Evolutionary conservation across 1,140 invertebrate species (phyloP).

Genomic region (Aplysia californica): DNA sequence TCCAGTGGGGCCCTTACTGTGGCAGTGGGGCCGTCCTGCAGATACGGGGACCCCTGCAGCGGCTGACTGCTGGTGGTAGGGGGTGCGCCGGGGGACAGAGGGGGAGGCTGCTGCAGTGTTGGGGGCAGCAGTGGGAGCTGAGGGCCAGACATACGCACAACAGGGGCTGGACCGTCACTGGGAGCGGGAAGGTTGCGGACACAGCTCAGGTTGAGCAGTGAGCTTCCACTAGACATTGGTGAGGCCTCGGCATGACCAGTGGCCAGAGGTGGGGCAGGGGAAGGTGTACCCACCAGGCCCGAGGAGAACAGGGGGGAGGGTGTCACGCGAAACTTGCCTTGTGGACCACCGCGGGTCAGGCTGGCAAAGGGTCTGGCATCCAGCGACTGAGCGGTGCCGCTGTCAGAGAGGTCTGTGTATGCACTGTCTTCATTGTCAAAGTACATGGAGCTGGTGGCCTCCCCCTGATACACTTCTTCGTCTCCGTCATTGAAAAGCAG

Average conservation of each 20-base stretch:
- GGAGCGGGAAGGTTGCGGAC: not conserved
- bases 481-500: slow-evolving; percentile 62
- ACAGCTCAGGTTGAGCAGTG: not conserved
- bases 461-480: slow-evolving; percentile 71
- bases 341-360: slow-evolving; percentile 42
- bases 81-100: not conserved
- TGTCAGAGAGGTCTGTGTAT: slow-evolving; percentile 75
- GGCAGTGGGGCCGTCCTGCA: no score
- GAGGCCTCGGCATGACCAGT: not conserved
- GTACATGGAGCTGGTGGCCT: slow-evolving; percentile 76
- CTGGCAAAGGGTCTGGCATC: slow-evolving; percentile 31
- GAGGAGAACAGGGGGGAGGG: not conserved
- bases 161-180: not conserved
- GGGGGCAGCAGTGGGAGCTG: no score
- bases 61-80: not conserved
- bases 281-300: slow-evolving; percentile 1
- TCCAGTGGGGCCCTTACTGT: no score
- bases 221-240: not conserved
- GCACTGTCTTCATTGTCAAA: slow-evolving; percentile 72
- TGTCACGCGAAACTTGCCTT: slow-evolving; percentile 5
- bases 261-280: slow-evolving; percentile 7
- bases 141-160: not conserved
- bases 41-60: not conserved
- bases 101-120: no score
- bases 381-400: no score